These are phyloP conservation scores for Yoshiicerus persimilis DNA, from an alignment of 1,140 invertebrate genomes.

Conservation along the genomic window DNA sequence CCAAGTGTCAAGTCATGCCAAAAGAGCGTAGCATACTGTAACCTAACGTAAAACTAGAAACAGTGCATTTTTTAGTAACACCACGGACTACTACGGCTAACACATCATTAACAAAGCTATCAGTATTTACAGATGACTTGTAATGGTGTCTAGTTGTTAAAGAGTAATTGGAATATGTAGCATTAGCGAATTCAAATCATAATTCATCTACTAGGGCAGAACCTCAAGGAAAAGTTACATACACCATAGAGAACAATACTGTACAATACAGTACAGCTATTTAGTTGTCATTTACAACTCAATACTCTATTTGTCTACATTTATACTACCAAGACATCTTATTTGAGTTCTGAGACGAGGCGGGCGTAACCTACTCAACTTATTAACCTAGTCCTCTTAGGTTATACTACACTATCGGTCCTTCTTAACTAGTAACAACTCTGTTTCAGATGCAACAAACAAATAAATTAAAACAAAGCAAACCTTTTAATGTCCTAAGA, in stretches of 20 bases:
- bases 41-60: background rate
- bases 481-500: background rate
- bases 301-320: background rate
- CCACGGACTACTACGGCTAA: too few species aligned
- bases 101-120: background rate
- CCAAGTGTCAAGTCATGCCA: background rate
- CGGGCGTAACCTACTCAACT: conserved; percentile 14
- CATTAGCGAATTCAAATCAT: background rate
- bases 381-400: background rate
- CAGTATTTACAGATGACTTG: background rate
- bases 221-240: background rate
- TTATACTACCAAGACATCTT: too few species aligned
- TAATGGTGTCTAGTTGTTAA: background rate
- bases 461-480: background rate
- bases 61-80: background rate
- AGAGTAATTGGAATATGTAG: background rate
- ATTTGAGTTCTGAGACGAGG: background rate
- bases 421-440: background rate
- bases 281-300: background rate
- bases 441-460: background rate
- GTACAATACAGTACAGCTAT: background rate
- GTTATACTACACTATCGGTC: background rate
- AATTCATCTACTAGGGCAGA: background rate
- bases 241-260: background rate
- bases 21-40: background rate